Percentiles rank a stretch among this genome's conserved stretches.
Evolutionary conservation across 2,113 vertebrate genomes (phyloP).

Genomic region (Megaceryle maxima): DNA sequence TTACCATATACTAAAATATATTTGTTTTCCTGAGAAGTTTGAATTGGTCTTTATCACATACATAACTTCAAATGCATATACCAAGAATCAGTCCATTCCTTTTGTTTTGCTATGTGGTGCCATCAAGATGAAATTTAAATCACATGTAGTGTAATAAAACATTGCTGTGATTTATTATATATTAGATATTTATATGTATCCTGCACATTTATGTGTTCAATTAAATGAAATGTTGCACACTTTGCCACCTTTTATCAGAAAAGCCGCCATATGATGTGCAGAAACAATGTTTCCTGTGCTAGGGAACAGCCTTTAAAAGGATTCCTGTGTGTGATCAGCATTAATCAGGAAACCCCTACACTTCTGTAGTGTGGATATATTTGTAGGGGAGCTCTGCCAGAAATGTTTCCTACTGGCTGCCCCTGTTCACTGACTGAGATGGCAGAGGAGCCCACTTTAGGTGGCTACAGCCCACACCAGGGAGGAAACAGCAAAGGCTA

Average conservation of each 20-base stretch:
- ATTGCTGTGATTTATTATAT: not conserved
- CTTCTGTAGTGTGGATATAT: not conserved
- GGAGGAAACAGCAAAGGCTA: not conserved
- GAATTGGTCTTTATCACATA: not conserved
- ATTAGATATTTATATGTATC: not conserved
- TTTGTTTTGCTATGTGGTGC: not conserved
- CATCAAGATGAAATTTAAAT: not conserved
- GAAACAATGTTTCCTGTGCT: not conserved
- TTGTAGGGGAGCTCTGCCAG: not conserved
- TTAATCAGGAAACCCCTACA: not conserved
- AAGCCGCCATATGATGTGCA: not conserved
- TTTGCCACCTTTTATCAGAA: not conserved
- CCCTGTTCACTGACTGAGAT: not conserved
- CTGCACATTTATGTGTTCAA: not conserved
- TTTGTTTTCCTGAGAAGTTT: not conserved
- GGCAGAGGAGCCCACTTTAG: not conserved
- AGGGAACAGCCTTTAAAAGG: not conserved
- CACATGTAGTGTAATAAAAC: not conserved
- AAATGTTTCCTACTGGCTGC: not conserved
- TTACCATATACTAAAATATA: not conserved
- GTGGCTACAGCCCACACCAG: accelerated
- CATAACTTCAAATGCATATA: not conserved
- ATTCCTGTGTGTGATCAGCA: not conserved
- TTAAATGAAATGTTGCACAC: not conserved
- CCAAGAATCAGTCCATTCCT: not conserved